Conservation (phyloP, 2,113 vertebrate genomes). For the Dipodomys stephensi region DNA sequence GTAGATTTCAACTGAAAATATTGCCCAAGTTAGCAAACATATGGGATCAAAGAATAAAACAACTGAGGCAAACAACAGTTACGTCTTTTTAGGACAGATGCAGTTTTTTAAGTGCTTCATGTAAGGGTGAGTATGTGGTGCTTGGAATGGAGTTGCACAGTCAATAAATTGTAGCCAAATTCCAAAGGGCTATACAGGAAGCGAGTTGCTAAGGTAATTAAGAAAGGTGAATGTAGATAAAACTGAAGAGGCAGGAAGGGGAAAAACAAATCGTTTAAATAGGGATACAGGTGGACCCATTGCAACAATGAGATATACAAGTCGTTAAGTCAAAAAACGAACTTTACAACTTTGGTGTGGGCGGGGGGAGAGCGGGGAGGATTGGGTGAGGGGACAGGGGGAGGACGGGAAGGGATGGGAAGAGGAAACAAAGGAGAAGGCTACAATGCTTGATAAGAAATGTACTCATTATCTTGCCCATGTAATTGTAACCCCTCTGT, state of each 20-base stretch:
- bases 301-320: no score
- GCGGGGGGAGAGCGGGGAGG: no score
- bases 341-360: no score
- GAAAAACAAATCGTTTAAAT: no score
- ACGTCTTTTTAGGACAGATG: background rate
- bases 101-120: background rate
- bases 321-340: no score
- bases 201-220: background rate
- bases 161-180: background rate
- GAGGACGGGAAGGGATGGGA: no score
- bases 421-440: no score
- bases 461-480: no score
- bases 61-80: background rate
- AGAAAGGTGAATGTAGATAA: background rate
- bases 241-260: background rate
- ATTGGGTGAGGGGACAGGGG: no score
- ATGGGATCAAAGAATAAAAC: background rate
- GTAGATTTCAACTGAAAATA: background rate
- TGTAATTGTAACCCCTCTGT: no score
- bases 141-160: background rate
- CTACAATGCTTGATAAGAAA: no score
- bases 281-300: no score
- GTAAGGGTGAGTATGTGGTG: background rate
- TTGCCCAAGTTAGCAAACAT: background rate
- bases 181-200: background rate